A percentile compares a stretch with the other conserved stretches of the same genome.
Conservation (phyloP, 2,113 vertebrate species). For the Dissostichus mawsoni region DNA sequence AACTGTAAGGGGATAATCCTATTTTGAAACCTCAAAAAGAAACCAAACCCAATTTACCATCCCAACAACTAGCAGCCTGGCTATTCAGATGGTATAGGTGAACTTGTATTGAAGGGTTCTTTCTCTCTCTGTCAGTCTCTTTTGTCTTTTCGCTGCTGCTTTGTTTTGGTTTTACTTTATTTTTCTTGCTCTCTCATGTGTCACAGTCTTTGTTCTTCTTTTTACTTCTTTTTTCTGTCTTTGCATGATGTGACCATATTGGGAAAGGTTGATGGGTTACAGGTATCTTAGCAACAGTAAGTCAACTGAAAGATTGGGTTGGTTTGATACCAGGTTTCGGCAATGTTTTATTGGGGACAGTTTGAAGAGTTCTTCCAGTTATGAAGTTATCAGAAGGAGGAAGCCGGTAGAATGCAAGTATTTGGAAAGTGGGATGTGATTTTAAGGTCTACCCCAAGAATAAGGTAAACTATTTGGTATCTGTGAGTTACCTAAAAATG, state of each 20-base stretch:
- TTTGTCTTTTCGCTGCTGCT: slow-evolving; percentile 22
- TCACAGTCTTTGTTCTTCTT: slow-evolving; percentile 28
- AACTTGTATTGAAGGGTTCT: slow-evolving; percentile 30
- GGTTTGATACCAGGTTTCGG: not conserved
- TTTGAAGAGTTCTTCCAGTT: not conserved
- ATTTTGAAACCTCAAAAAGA: slow-evolving; percentile 75
- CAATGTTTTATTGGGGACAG: not conserved
- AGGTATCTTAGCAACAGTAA: slow-evolving; percentile 53
- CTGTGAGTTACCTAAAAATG: not conserved
- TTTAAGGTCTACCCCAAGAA: not conserved
- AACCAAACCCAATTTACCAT: slow-evolving; percentile 67
- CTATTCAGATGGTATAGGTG: slow-evolving; percentile 40
- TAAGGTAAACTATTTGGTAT: not conserved
- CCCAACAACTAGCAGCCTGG: slow-evolving; percentile 45
- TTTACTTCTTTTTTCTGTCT: slow-evolving; percentile 24
- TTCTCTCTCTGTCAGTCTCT: slow-evolving; percentile 18
- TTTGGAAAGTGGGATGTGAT: not conserved
- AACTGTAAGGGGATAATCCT: slow-evolving; percentile 82
- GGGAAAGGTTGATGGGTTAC: slow-evolving; percentile 31
- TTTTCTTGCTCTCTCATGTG: slow-evolving; percentile 24
- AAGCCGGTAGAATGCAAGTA: no score
- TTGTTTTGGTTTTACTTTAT: slow-evolving; percentile 22
- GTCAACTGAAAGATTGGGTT: slow-evolving; percentile 23
- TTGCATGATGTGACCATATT: slow-evolving; percentile 40
- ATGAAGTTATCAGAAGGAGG: not conserved